Base-by-base conservation (phyloP, 2,113 vertebrate species). In the Aspidoscelis tigris region DNA sequence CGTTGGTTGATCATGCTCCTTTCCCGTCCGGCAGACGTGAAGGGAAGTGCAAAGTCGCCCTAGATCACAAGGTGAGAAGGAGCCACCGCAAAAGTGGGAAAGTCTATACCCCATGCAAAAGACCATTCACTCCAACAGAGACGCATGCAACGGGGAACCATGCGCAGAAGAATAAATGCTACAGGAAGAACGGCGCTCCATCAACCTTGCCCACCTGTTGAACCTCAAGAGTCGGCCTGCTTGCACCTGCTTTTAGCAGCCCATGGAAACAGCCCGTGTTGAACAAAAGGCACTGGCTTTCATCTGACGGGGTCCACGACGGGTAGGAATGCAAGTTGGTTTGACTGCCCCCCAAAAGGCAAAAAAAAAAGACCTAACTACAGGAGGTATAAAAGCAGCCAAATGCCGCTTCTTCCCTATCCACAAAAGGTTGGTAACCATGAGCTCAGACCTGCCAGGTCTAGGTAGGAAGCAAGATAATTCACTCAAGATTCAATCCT, bases 91-190 rank as follows among this genome's bases (percentile, higher is more conserved):
- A 58, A 64, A 18, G 70, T 55, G 43, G 14, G 3, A 55, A 5
- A 50, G 47, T 50, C 8, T 50, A 84, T 22, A 12, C 39, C 41
- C 33, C 41, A 3, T 20, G 44, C 22, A 9, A 50, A 6, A 9
- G 5, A 76, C 12, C 47, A 55, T 76, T 64, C 47, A 10, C 44
- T 33, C 24, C 73, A 72, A 11, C 76, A 53, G 43, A 68, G 85
- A 91, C n/a, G 18, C 26, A 24, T 8, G 88, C 39, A 47, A 80
- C 16, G 58, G 84, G 43, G 55, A 6, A 18, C 1, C 0, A 18
- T 26, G 0, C 20, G 71, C 76, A 69, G 41, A 77, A 66, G 39
- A 4, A 4, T 33, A 4, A 33, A 7, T 8, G 14, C 47, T 7
- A 47, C 12, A 50, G 61, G 61, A 64, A 16, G 70, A 43, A 0